A percentile compares a stretch with the other conserved stretches of the same genome.
These are phyloP conservation scores for Synergus umbraculus DNA, from an alignment of 2,888 invertebrate species.

Conservation along the genomic window DNA sequence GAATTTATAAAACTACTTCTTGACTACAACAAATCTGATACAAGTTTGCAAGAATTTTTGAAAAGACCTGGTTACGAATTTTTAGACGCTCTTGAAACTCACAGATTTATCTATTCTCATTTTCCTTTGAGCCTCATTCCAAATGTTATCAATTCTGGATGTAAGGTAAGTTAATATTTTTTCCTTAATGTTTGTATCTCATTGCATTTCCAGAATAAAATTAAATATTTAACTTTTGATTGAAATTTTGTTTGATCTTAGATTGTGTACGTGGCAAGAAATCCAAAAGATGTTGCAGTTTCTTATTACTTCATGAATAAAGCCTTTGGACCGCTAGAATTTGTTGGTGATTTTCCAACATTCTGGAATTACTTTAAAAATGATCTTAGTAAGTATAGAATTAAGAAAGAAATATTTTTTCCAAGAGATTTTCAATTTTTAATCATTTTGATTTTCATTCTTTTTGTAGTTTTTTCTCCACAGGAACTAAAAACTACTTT, in stretches of 20 bases:
- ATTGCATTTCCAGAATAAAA: neutral
- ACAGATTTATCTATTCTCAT: slow-evolving; percentile 86
- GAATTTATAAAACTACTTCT: slow-evolving; percentile 82
- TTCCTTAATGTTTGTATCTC: neutral
- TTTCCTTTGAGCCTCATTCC: slow-evolving; percentile 87
- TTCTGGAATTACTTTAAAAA: no score
- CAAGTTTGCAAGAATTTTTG: slow-evolving; percentile 80
- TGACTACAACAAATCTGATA: slow-evolving; percentile 80
- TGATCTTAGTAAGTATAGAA: no score
- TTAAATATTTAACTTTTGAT: no score
- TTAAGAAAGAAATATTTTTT: no score
- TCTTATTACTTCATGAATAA: slow-evolving; percentile 67
- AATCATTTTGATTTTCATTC: no score
- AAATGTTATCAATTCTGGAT: slow-evolving; percentile 66
- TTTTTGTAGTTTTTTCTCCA: no score
- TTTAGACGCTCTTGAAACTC: slow-evolving; percentile 76
- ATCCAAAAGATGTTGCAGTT: slow-evolving; percentile 71
- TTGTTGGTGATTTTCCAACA: no score
- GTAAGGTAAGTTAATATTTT: slow-evolving; percentile 65
- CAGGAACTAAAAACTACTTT: no score
- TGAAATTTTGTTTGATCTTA: slow-evolving; percentile 45
- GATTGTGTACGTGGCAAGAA: slow-evolving; percentile 71
- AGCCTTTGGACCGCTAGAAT: no score
- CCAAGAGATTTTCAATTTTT: no score
- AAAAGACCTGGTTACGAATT: slow-evolving; percentile 80